phyloP scores from a whole-genome alignment of 2,888 invertebrate genomes.

The Drosophila demipolita region DNA sequence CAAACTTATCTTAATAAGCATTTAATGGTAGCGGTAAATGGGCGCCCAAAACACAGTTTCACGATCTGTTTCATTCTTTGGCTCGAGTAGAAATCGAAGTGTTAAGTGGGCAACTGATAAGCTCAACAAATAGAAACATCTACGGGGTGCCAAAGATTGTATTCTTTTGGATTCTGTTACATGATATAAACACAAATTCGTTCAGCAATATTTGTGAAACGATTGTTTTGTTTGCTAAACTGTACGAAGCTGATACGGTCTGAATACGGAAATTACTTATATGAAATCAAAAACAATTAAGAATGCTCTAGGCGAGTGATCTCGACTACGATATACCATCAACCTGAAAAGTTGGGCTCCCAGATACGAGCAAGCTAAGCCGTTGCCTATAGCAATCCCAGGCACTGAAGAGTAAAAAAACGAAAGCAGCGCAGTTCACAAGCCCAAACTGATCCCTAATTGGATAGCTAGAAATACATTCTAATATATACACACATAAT shows the following conservation, averaged over 20 bases:
- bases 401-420: no score
- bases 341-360: no score
- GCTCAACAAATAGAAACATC: conserved; percentile 17
- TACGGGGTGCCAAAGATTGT: conserved; percentile 14
- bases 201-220: not conserved
- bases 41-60: conserved; percentile 51
- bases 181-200: conserved; percentile 4
- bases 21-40: conserved; percentile 78
- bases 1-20: conserved; percentile 78
- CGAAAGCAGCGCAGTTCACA: no score
- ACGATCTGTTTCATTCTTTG: not conserved
- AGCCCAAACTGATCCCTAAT: no score
- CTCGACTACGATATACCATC: no score
- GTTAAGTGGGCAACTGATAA: conserved; percentile 57
- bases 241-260: fast-evolving
- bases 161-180: not conserved
- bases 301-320: no score
- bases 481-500: no score
- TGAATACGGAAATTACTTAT: not conserved
- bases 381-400: no score
- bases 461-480: no score
- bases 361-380: no score
- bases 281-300: no score
- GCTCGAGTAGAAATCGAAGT: conserved; percentile 35
- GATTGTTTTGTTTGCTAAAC: not conserved